phyloP scores from a whole-genome alignment of 2,888 invertebrate genomes.

The Heteromyza rotundicornis region DNA sequence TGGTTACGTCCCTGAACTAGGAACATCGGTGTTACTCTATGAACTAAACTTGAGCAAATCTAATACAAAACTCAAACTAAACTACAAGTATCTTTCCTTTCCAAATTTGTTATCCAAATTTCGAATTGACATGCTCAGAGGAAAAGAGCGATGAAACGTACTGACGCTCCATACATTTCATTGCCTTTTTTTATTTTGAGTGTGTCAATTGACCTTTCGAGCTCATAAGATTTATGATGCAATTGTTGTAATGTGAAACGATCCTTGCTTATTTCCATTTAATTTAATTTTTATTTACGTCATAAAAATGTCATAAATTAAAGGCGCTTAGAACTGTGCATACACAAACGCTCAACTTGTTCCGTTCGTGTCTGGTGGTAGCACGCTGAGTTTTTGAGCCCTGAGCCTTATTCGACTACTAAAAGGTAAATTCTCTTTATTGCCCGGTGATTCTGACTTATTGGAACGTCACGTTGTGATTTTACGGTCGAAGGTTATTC shows the following conservation, averaged over 20 bases:
- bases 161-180: no score
- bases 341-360: slow-evolving; percentile 35
- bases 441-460: slow-evolving; percentile 22
- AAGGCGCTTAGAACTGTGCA: slow-evolving; percentile 44
- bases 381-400: slow-evolving; percentile 48
- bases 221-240: slow-evolving; percentile 54
- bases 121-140: no score
- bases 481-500: slow-evolving; percentile 37
- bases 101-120: no score
- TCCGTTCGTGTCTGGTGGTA: slow-evolving; percentile 36
- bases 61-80: no score
- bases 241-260: slow-evolving; percentile 37
- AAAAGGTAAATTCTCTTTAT: slow-evolving; percentile 37
- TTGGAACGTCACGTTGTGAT: slow-evolving; percentile 37
- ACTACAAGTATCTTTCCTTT: no score
- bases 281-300: slow-evolving; percentile 35
- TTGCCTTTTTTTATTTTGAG: no score
- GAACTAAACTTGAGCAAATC: no score
- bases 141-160: no score
- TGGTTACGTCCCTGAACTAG: no score
- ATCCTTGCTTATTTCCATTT: slow-evolving; percentile 32
- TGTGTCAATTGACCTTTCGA: no score
- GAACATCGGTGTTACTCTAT: no score
- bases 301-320: slow-evolving; percentile 59
- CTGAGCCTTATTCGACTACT: no score